Evolutionary conservation across 2,888 invertebrate genomes (phyloP).

Genomic region (Philereme transversata): DNA sequence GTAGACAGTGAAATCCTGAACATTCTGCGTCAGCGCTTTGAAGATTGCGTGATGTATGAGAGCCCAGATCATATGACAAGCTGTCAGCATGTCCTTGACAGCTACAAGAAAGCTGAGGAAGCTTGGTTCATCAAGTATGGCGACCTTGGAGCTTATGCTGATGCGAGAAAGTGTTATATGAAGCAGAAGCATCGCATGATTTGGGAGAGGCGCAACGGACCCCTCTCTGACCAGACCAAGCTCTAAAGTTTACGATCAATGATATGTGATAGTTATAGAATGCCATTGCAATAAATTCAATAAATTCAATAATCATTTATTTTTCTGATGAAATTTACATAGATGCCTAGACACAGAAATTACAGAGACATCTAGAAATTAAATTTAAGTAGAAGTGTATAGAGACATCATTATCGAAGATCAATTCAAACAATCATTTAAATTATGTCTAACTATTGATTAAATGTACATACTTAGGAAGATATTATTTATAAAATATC

Average conservation of each 20-base stretch:
- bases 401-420: too few species aligned
- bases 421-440: too few species aligned
- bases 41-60: slow-evolving; percentile 92
- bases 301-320: slow-evolving; percentile 41
- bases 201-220: slow-evolving; percentile 97
- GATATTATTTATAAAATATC: too few species aligned
- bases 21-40: slow-evolving; percentile 92
- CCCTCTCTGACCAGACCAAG: slow-evolving; percentile 72
- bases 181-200: slow-evolving; percentile 99
- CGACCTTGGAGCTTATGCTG: slow-evolving; percentile 91
- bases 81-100: slow-evolving; percentile 87
- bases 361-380: too few species aligned
- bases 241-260: slow-evolving; percentile 13
- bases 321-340: too few species aligned
- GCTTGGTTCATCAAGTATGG: slow-evolving; percentile 99
- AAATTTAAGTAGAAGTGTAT: too few species aligned
- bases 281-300: slow-evolving; percentile 52
- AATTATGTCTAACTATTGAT: too few species aligned
- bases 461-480: too few species aligned
- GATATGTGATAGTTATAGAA: slow-evolving; percentile 53
- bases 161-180: slow-evolving; percentile 92
- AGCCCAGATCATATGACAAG: slow-evolving; percentile 87
- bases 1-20: slow-evolving; percentile 93
- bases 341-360: too few species aligned
- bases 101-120: slow-evolving; percentile 89